Conservation (phyloP, 2,113 vertebrate species). For the Acanthochromis polyacanthus region DNA sequence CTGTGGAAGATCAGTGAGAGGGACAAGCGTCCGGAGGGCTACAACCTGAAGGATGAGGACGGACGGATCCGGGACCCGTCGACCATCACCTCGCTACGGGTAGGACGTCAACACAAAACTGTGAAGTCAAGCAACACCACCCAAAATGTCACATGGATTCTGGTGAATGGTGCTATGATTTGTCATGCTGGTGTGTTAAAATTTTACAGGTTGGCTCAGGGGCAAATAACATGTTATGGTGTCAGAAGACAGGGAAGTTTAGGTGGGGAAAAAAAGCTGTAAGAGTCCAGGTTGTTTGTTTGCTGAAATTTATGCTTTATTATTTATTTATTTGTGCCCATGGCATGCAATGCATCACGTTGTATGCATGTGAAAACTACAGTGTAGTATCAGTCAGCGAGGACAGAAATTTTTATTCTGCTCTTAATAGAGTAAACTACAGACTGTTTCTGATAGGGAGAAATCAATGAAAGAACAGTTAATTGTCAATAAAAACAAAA, state of each 20-base stretch:
- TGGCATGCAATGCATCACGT: no score
- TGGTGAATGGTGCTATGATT: background rate
- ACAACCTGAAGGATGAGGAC: slow-evolving; percentile 98
- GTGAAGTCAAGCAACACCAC: background rate
- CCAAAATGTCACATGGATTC: slow-evolving; percentile 11
- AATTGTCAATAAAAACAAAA: no score
- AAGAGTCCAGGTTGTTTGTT: no score
- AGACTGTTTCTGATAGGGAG: no score
- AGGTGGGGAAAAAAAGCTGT: background rate
- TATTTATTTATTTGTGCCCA: no score
- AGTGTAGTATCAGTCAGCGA: no score
- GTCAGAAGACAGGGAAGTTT: background rate
- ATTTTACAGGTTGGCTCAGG: background rate
- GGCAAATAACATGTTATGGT: background rate
- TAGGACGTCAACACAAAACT: slow-evolving; percentile 75
- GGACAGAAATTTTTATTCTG: no score
- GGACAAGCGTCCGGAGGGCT: slow-evolving; percentile 97
- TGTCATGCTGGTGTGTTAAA: background rate
- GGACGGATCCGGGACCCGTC: slow-evolving; percentile 94
- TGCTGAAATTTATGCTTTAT: no score
- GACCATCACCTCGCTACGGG: slow-evolving; percentile 95
- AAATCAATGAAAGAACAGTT: no score
- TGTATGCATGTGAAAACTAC: no score
- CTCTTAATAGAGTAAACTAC: no score
- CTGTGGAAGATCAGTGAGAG: slow-evolving; percentile 99